Evolutionary conservation across 2,888 invertebrate species (phyloP).

Genomic region (Koerneria pararmatus): DNA sequence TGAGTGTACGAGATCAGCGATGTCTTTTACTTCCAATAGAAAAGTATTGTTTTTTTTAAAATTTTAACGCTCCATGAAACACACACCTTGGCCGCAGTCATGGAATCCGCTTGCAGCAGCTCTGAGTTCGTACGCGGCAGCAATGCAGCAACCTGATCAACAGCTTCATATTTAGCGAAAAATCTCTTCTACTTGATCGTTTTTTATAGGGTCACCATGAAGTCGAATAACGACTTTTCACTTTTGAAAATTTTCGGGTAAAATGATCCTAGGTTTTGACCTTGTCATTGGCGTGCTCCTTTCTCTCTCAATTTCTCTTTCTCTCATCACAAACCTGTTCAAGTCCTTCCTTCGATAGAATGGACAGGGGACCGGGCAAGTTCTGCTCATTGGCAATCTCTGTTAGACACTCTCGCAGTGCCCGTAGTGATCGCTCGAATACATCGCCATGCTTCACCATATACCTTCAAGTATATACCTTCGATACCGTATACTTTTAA

Average conservation of each 20-base stretch:
- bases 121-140: constrained; percentile 58
- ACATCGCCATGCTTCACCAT: constrained; percentile 47
- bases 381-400: constrained; percentile 32
- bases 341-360: constrained; percentile 45
- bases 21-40: too few relatives aligned
- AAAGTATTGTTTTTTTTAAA: too few relatives aligned
- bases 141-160: constrained; percentile 45
- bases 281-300: not conserved
- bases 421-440: constrained; percentile 37
- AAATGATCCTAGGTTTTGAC: constrained; percentile 11
- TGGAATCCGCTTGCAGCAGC: constrained; percentile 49
- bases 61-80: too few relatives aligned
- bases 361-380: constrained; percentile 33
- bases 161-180: too few relatives aligned
- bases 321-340: constrained; percentile 38
- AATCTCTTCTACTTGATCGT: too few relatives aligned
- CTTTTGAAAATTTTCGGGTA: not conserved
- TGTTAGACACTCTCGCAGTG: constrained; percentile 35
- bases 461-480: constrained; percentile 36
- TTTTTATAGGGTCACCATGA: too few relatives aligned
- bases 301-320: too few relatives aligned
- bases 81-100: constrained; percentile 41
- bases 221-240: too few relatives aligned
- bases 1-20: too few relatives aligned
- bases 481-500: too few relatives aligned